phyloP scores from a whole-genome alignment of 2,797 vertebrate species.

The Astyanax mexicanus region DNA sequence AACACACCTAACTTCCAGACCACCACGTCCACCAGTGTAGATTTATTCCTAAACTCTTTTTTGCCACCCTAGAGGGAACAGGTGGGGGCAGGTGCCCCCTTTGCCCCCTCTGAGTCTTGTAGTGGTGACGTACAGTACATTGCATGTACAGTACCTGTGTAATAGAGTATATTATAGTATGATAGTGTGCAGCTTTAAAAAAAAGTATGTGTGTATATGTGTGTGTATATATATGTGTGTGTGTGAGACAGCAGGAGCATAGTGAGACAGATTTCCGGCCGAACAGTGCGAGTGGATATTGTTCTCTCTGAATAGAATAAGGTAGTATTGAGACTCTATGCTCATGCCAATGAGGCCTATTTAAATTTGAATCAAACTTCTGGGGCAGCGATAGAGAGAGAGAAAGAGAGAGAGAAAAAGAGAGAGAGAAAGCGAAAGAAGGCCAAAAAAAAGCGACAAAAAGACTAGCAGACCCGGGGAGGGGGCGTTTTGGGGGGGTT shows the following conservation, averaged over 20 bases:
- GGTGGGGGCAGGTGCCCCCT: too few relatives aligned
- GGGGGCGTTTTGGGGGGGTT: background rate
- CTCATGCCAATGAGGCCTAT: constrained; percentile 44
- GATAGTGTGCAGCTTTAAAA: too few relatives aligned
- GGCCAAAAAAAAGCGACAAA: constrained; percentile 9
- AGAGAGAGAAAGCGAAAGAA: constrained; percentile 60
- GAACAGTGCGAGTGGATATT: constrained; percentile 31
- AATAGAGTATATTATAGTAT: too few relatives aligned
- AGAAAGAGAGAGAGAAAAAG: constrained; percentile 60
- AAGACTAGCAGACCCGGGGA: constrained; percentile 35
- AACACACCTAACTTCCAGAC: too few relatives aligned
- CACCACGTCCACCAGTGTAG: too few relatives aligned
- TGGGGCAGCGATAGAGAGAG: constrained; percentile 48
- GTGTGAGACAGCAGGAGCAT: background rate
- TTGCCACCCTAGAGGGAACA: too few relatives aligned
- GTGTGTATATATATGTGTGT: background rate
- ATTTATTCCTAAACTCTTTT: too few relatives aligned
- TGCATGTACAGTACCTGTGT: too few relatives aligned
- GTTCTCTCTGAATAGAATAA: constrained; percentile 41
- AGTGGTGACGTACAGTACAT: too few relatives aligned
- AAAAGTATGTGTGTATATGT: background rate
- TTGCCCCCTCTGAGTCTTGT: too few relatives aligned
- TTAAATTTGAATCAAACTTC: constrained; percentile 56
- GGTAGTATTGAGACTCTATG: constrained; percentile 39
- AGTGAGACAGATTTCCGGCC: constrained; percentile 14